phyloP scores from a whole-genome alignment of 2,888 invertebrate species.

The Drosophila buzzatii region DNA sequence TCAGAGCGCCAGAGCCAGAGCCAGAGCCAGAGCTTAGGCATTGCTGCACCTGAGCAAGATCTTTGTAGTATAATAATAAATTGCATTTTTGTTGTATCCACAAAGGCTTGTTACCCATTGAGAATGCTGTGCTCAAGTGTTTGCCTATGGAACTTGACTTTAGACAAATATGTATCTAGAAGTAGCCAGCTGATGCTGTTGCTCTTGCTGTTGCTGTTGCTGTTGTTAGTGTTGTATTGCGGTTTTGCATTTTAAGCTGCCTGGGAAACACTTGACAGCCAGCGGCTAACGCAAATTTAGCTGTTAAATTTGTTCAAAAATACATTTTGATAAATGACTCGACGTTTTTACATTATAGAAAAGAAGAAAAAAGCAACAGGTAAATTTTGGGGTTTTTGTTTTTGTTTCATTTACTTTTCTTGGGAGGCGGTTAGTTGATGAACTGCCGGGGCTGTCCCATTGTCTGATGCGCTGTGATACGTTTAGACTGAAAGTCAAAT shows the following conservation, averaged over 20 bases:
- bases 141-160: constrained; percentile 50
- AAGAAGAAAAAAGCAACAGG: constrained; percentile 1
- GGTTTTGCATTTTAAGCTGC: constrained; percentile 54
- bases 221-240: constrained; percentile 19
- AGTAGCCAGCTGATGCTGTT: constrained; percentile 31
- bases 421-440: constrained; percentile 35
- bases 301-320: constrained; percentile 63
- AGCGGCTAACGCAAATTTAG: constrained; percentile 61
- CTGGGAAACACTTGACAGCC: constrained; percentile 61
- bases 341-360: constrained; percentile 38
- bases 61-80: constrained; percentile 56
- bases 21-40: constrained; percentile 17
- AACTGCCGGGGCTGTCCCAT: constrained; percentile 46
- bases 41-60: constrained; percentile 67
- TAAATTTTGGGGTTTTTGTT: constrained; percentile 3
- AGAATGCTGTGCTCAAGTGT: constrained; percentile 43
- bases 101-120: constrained; percentile 54
- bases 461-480: constrained; percentile 37
- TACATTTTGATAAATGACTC: constrained; percentile 72
- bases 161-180: constrained; percentile 49
- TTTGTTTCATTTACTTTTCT: background rate
- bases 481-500: constrained; percentile 48
- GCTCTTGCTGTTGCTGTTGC: constrained; percentile 7
- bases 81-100: constrained; percentile 59
- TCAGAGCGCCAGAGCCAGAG: background rate